phyloP scores from a whole-genome alignment of 1,140 invertebrate genomes.

The Pseudomyrmex dendroicus region DNA sequence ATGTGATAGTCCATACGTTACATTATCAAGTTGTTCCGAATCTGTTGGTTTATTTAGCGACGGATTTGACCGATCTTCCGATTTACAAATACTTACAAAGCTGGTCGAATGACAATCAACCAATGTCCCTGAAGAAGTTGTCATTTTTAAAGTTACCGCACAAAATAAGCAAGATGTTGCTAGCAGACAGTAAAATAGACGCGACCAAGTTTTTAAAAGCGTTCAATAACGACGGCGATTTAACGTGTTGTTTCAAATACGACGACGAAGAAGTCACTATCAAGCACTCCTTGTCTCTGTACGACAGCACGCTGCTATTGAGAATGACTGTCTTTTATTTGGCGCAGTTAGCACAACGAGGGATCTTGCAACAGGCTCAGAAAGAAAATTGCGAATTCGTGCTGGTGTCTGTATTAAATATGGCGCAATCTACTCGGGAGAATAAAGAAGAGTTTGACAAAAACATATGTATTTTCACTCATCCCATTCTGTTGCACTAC shows the following conservation, averaged over 20 bases:
- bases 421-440: slow-evolving; percentile 61
- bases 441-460: slow-evolving; percentile 57
- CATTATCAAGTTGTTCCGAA: slow-evolving; percentile 78
- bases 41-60: slow-evolving; percentile 70
- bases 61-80: slow-evolving; percentile 67
- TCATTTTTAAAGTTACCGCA: slow-evolving; percentile 40
- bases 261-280: slow-evolving; percentile 55
- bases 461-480: slow-evolving; percentile 82
- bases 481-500: slow-evolving; percentile 85
- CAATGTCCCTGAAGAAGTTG: slow-evolving; percentile 57
- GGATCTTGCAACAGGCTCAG: slow-evolving; percentile 63
- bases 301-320: slow-evolving; percentile 69
- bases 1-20: slow-evolving; percentile 75
- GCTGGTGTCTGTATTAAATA: slow-evolving; percentile 74
- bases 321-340: slow-evolving; percentile 79
- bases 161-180: slow-evolving; percentile 68
- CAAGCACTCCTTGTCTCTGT: slow-evolving; percentile 62
- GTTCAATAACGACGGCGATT: slow-evolving; percentile 16
- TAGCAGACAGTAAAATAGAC: slow-evolving; percentile 58
- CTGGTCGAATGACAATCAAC: slow-evolving; percentile 65
- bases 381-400: slow-evolving; percentile 69
- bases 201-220: slow-evolving; percentile 54
- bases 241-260: slow-evolving; percentile 61
- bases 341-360: slow-evolving; percentile 70
- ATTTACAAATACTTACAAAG: slow-evolving; percentile 72